Percentiles rank a stretch among this genome's conserved stretches.
These are phyloP conservation scores for Percopsis omiscomaycus DNA, from an alignment of 2,797 vertebrate species.

Conservation along the genomic window DNA sequence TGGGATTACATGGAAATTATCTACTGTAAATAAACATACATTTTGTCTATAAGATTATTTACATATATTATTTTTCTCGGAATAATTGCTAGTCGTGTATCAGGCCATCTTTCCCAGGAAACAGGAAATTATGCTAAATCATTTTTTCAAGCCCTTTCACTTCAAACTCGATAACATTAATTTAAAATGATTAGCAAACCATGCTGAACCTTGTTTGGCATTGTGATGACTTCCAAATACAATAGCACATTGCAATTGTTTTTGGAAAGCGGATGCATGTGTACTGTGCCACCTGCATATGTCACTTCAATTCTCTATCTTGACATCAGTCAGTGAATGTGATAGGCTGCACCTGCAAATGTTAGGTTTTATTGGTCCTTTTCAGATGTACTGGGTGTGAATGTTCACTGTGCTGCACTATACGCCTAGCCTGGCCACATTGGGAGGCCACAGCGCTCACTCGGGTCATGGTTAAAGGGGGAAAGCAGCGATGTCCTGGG, in stretches of 20 bases:
- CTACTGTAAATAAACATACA: no score
- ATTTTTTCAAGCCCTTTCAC: no score
- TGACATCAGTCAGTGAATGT: conserved; percentile 53
- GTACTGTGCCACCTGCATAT: conserved; percentile 52
- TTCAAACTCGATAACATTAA: no score
- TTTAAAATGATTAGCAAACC: no score
- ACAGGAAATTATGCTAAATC: no score
- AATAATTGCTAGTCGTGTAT: no score
- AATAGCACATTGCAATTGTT: no score
- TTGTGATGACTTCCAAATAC: conserved; percentile 12
- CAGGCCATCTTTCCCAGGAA: no score
- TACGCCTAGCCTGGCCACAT: conserved; percentile 20
- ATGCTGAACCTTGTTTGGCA: conserved; percentile 32
- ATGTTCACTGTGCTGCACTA: conserved; percentile 10
- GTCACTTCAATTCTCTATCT: conserved; percentile 38
- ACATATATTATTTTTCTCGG: no score
- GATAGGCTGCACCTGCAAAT: conserved; percentile 68
- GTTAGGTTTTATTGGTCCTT: conserved; percentile 15
- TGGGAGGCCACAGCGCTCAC: conserved; percentile 28
- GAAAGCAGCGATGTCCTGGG: conserved; percentile 41
- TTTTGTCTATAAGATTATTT: no score
- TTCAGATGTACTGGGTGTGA: conserved; percentile 55
- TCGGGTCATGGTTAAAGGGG: conserved; percentile 38
- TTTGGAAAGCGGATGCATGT: no score
- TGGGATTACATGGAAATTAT: no score